Evolutionary conservation across 2,797 vertebrate species (phyloP).

Genomic region (Notoglanidium macrostoma): DNA sequence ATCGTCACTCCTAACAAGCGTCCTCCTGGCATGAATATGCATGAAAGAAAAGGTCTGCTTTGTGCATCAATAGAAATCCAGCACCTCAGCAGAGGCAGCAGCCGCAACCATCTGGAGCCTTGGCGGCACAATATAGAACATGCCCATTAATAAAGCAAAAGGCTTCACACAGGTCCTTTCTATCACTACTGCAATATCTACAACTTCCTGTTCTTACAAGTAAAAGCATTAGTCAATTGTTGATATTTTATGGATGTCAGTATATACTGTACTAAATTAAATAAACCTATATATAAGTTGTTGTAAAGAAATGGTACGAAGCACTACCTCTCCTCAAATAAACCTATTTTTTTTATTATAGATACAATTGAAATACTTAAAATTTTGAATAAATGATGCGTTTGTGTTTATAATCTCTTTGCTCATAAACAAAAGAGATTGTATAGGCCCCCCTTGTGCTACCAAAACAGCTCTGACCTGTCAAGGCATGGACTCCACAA

Average conservation of each 20-base stretch:
- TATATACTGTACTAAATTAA: background rate
- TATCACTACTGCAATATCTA: constrained; percentile 19
- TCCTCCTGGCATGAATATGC: constrained; percentile 68
- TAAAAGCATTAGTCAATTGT: background rate
- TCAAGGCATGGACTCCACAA: too few species aligned
- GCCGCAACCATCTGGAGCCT: constrained; percentile 55
- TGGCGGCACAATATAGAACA: constrained; percentile 42
- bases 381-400: background rate
- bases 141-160: constrained; percentile 28
- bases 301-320: background rate
- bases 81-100: constrained; percentile 42
- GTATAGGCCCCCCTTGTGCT: too few species aligned
- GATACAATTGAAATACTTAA: background rate
- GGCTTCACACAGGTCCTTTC: constrained; percentile 10
- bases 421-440: background rate
- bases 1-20: constrained; percentile 52
- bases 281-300: background rate
- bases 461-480: too few species aligned
- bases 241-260: background rate
- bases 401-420: background rate
- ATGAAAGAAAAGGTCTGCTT: constrained; percentile 57
- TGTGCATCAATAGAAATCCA: constrained; percentile 46
- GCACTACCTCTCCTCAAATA: background rate
- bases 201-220: constrained; percentile 18
- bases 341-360: background rate